These are phyloP conservation scores for Colinus virginianus DNA, from an alignment of 2,113 vertebrate species.

Conservation along the genomic window DNA sequence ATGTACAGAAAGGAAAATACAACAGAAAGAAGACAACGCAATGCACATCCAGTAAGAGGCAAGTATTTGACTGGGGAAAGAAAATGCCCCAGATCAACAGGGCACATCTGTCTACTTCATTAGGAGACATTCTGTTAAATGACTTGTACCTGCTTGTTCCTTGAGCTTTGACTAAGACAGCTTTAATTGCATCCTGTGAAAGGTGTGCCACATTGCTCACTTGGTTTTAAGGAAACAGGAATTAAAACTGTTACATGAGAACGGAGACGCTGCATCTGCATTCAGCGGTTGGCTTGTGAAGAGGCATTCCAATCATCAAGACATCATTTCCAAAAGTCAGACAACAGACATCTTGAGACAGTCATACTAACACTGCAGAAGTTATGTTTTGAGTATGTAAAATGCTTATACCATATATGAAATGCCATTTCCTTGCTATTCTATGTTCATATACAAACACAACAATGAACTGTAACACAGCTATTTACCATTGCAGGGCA, in stretches of 20 bases:
- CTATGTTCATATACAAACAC: accelerated
- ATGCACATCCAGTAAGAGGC: neutral
- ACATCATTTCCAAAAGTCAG: neutral
- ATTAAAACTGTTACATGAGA: neutral
- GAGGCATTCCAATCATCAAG: neutral
- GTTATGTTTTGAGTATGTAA: neutral
- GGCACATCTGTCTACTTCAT: neutral
- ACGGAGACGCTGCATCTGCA: neutral
- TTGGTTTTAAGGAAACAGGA: neutral
- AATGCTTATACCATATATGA: neutral
- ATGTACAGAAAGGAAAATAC: constrained; percentile 31
- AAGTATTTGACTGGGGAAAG: neutral
- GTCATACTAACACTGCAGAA: neutral
- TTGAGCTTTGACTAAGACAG: neutral
- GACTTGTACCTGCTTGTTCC: neutral
- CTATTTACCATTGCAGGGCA: neutral
- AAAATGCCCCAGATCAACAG: neutral
- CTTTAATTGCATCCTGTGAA: neutral
- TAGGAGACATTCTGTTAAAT: neutral
- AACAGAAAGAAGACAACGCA: constrained; percentile 37
- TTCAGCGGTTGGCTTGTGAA: neutral
- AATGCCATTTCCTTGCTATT: neutral
- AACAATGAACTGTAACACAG: neutral
- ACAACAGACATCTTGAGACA: neutral
- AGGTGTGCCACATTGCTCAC: neutral